A percentile compares a stretch with the other conserved stretches of the same genome.
These are phyloP conservation scores for Aphidius ervi DNA, from an alignment of 1,140 invertebrate genomes.

Conservation along the genomic window DNA sequence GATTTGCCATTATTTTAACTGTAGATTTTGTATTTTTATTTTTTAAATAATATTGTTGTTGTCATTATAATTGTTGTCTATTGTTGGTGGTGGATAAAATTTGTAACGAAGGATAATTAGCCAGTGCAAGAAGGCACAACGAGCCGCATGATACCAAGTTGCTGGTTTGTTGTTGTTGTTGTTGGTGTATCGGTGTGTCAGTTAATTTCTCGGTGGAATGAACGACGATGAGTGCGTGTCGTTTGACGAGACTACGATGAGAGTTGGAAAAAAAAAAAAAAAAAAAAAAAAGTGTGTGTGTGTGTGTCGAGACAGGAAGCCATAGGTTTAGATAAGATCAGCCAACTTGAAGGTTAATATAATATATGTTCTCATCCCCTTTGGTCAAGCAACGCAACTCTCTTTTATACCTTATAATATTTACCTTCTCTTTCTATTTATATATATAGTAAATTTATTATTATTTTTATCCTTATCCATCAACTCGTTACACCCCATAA, in stretches of 20 bases:
- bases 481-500: conserved; percentile 48
- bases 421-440: conserved; percentile 8
- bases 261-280: too few relatives aligned
- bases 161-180: too few relatives aligned
- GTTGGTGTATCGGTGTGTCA: too few relatives aligned
- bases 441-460: background rate
- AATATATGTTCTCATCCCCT: conserved; percentile 28
- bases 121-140: too few relatives aligned
- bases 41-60: background rate
- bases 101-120: too few relatives aligned
- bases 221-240: background rate
- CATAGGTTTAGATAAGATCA: conserved; percentile 50
- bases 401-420: background rate
- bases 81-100: too few relatives aligned
- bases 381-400: conserved; percentile 5
- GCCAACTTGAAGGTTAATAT: conserved; percentile 7
- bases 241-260: conserved; percentile 1
- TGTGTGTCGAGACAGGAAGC: conserved; percentile 36
- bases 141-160: too few relatives aligned
- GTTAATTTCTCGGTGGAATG: conserved; percentile 3
- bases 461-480: conserved; percentile 13
- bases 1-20: background rate
- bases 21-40: background rate
- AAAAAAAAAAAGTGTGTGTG: background rate
- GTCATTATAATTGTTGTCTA: too few relatives aligned